These are phyloP conservation scores for Trinorchestia longiramus DNA, from an alignment of 1,140 invertebrate genomes.

Conservation along the genomic window DNA sequence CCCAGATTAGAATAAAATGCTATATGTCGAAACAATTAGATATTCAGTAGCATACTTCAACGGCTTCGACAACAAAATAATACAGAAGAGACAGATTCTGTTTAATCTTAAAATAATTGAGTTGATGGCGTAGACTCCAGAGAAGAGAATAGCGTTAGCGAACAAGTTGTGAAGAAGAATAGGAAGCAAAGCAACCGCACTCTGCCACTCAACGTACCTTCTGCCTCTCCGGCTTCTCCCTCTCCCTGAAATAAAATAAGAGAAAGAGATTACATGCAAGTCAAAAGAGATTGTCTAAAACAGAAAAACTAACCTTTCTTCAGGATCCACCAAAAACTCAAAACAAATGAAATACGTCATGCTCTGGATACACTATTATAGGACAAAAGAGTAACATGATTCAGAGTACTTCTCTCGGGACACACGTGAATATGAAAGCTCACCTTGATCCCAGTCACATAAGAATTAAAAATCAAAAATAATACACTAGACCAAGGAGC, in stretches of 20 bases:
- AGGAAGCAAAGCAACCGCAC: background rate
- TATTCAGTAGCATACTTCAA: background rate
- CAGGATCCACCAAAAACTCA: background rate
- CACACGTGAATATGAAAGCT: background rate
- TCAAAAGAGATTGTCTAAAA: background rate
- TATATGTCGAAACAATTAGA: background rate
- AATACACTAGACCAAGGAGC: no score
- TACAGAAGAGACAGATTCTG: background rate
- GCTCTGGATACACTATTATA: background rate
- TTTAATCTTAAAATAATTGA: background rate
- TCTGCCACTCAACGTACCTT: slow-evolving; percentile 44
- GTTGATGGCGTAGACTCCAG: background rate
- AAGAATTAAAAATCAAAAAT: background rate
- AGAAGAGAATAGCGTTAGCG: slow-evolving; percentile 20
- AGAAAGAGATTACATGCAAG: slow-evolving; percentile 45
- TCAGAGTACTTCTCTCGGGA: background rate
- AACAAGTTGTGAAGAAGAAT: background rate
- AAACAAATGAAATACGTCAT: background rate
- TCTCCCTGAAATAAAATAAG: slow-evolving; percentile 39
- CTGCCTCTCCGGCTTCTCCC: slow-evolving; percentile 43
- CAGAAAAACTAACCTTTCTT: background rate
- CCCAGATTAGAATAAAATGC: background rate
- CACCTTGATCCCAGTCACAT: background rate
- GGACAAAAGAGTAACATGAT: background rate
- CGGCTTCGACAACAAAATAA: background rate